Percentiles rank a stretch among this genome's conserved stretches.
These are phyloP conservation scores for Phyllopteryx taeniolatus DNA, from an alignment of 2,113 vertebrate genomes.

Conservation along the genomic window DNA sequence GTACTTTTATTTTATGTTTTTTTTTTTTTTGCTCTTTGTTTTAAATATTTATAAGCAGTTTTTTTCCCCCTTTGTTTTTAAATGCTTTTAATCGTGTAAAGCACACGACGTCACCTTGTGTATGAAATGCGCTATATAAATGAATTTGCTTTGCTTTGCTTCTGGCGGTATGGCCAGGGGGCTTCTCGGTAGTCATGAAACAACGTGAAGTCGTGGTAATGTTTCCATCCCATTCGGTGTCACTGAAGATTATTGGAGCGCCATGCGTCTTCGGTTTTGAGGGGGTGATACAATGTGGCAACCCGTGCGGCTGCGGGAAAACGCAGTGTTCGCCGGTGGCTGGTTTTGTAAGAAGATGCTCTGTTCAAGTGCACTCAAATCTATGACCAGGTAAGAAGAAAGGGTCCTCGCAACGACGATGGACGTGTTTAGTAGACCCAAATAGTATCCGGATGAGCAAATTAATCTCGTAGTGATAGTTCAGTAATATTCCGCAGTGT, in stretches of 20 bases:
- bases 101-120: too few relatives aligned
- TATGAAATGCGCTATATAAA: too few relatives aligned
- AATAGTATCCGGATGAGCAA: neutral
- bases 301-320: conserved; percentile 29
- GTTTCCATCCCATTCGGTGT: neutral
- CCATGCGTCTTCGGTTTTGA: conserved; percentile 32
- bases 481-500: neutral
- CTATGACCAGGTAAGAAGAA: conserved; percentile 19
- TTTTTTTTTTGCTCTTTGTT: too few relatives aligned
- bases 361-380: neutral
- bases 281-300: conserved; percentile 3
- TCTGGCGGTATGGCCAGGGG: too few relatives aligned
- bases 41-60: too few relatives aligned
- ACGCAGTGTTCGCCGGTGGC: conserved; percentile 1
- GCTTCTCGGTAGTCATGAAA: neutral
- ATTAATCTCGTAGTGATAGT: neutral
- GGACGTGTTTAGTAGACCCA: neutral
- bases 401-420: neutral
- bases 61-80: too few relatives aligned
- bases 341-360: neutral
- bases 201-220: neutral
- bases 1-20: too few relatives aligned
- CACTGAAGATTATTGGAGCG: conserved; percentile 10
- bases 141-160: too few relatives aligned
- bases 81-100: too few relatives aligned